phyloP scores from a whole-genome alignment of 2,797 vertebrate genomes.

The Sebastes vulpes region DNA sequence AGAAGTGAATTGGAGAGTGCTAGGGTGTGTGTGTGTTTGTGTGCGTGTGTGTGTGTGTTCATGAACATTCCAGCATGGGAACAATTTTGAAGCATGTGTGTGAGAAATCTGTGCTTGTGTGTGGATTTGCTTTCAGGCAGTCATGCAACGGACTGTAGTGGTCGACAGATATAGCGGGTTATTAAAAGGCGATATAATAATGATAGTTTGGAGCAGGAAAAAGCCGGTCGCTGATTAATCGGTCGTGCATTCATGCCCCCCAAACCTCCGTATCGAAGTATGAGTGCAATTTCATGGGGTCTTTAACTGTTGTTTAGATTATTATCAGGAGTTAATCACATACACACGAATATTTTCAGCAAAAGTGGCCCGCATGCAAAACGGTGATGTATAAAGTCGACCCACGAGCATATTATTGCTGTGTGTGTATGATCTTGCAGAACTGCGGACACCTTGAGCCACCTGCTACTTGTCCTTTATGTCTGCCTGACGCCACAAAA shows the following conservation, averaged over 20 bases:
- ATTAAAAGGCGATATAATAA: neutral
- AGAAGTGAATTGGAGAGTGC: slow-evolving; percentile 21
- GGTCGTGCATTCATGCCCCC: neutral
- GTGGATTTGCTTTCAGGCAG: slow-evolving; percentile 6
- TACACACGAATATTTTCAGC: neutral
- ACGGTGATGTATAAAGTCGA: neutral
- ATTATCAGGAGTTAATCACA: neutral
- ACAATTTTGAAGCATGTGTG: slow-evolving; percentile 21
- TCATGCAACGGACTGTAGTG: neutral
- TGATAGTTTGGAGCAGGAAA: neutral
- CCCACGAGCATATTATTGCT: neutral
- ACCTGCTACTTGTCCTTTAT: slow-evolving; percentile 32
- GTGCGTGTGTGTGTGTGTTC: neutral
- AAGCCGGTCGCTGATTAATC: neutral
- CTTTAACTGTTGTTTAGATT: neutral
- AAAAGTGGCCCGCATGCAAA: neutral
- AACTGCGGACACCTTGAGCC: slow-evolving; percentile 46
- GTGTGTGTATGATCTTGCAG: neutral
- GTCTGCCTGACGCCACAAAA: slow-evolving; percentile 8
- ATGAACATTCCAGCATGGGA: slow-evolving; percentile 8
- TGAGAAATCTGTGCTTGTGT: neutral
- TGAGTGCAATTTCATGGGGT: neutral
- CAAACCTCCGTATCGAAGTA: neutral
- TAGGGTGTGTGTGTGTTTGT: neutral
- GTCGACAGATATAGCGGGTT: neutral